These are phyloP conservation scores for Caenorhabditis zanzibari DNA, from an alignment of 2,888 invertebrate genomes.

Conservation along the genomic window DNA sequence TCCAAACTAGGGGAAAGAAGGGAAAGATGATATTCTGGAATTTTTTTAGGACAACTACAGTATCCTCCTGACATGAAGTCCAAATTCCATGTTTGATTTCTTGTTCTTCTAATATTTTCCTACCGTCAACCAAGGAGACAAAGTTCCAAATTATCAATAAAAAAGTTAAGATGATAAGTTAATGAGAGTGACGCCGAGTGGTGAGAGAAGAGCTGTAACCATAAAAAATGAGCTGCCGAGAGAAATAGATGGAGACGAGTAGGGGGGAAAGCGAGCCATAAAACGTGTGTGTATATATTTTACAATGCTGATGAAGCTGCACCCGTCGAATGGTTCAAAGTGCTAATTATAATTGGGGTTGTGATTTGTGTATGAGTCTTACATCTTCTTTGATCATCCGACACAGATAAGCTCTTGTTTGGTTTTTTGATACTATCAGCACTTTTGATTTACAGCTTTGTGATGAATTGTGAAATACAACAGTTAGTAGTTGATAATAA, in stretches of 20 bases:
- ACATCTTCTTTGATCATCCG: background rate
- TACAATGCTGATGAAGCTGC: slow-evolving; percentile 24
- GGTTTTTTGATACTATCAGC: too few species aligned
- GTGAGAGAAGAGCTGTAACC: slow-evolving; percentile 11
- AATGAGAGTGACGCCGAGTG: slow-evolving; percentile 57
- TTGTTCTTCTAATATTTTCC: background rate
- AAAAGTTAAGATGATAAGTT: slow-evolving; percentile 44
- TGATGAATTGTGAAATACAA: background rate
- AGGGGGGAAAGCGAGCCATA: slow-evolving; percentile 12
- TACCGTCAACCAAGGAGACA: slow-evolving; percentile 7
- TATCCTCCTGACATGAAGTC: too few species aligned
- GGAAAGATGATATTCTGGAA: too few species aligned
- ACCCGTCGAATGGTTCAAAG: slow-evolving; percentile 37
- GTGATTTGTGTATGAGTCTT: background rate
- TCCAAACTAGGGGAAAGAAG: too few species aligned
- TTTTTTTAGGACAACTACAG: too few species aligned
- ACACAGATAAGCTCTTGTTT: background rate
- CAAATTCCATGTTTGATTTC: background rate
- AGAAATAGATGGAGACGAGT: slow-evolving; percentile 1
- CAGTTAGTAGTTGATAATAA: background rate
- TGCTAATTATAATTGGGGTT: background rate
- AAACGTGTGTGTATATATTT: slow-evolving; percentile 35
- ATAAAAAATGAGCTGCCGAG: slow-evolving; percentile 39
- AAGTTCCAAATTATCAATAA: slow-evolving; percentile 52
- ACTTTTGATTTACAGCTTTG: background rate